Evolutionary conservation across 1,140 invertebrate species (phyloP), one percentile per base, ranked within the genome.

Genomic region (Anadara kagoshimensis): DNA sequence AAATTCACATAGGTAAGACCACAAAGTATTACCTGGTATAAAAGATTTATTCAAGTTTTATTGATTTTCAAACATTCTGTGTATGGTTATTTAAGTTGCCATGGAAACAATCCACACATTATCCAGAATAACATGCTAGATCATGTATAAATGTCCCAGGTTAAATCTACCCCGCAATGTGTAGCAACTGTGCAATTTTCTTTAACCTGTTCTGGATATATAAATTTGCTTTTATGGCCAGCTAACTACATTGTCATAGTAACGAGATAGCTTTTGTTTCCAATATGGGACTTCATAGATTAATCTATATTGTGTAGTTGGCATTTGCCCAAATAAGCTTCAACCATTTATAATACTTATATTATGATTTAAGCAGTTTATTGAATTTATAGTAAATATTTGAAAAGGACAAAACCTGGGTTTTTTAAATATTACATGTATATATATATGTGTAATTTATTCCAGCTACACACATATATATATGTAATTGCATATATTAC

Each of bases 31-130:
- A 64, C 47, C 49, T 51, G 54, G 72, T 68, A 80, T 83, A 76
- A 83, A 83, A 83, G 81, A 80, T 83, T 82, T 76, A 82, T 79
- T 80, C 73, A 76, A 78, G 53, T 44, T 74, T 73, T 78, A 80
- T 80, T 83, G 78, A 80, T 80, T 80, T 54, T 78, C 47, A 64
- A 64, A 24, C 44, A 49, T 53, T 24, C 16, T 64, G 8, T 64
- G 62, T 64, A 36, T 36, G 53, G 47, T 24, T 51, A 76, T 78
- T 78, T 75, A 41, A 26, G 83, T 85, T 83, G 71, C 66, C 76
- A 73, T 79, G 71, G 78, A 72, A 80, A 85, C 81, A 61, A 24
- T 47, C 64, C 71, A 76, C 69, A 80, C 67, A 65, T 68, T 66
- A 57, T 58, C 75, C 72, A 64, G 29, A 36, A 63, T 76, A 72